Conservation (phyloP, 2,797 vertebrate genomes). For the Pseudopleuronectes americanus region DNA sequence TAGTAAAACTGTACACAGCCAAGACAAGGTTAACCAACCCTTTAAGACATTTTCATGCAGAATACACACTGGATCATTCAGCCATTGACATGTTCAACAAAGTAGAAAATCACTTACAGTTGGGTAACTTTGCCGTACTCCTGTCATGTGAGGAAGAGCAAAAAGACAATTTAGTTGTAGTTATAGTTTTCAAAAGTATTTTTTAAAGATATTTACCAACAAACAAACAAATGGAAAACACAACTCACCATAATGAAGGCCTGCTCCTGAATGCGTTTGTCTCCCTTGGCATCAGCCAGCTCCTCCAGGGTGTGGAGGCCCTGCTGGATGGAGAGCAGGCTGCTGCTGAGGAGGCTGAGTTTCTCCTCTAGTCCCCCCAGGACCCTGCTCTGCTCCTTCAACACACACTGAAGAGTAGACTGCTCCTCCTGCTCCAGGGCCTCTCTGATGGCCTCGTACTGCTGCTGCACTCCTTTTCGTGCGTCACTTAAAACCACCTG, state of each 20-base stretch:
- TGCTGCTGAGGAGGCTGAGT: constrained; percentile 62
- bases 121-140: constrained; percentile 79
- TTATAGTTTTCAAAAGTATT: neutral
- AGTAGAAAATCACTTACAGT: constrained; percentile 72
- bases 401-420: constrained; percentile 75
- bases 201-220: neutral
- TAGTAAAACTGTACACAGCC: too few relatives aligned
- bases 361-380: constrained; percentile 77
- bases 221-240: neutral
- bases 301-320: constrained; percentile 73
- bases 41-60: too few relatives aligned
- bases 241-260: constrained; percentile 81
- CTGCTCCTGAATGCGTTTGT: constrained; percentile 76
- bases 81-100: neutral
- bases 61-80: too few relatives aligned
- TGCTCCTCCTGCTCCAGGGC: constrained; percentile 83
- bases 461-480: constrained; percentile 69
- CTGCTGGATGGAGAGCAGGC: constrained; percentile 70
- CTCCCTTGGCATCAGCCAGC: constrained; percentile 75
- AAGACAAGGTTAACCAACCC: too few relatives aligned
- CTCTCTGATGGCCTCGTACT: constrained; percentile 80
- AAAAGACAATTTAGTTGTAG: neutral
- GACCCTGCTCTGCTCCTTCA: constrained; percentile 75
- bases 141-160: constrained; percentile 61
- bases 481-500: constrained; percentile 71